Conservation (phyloP, 2,888 invertebrate genomes). For the Heliconius charithonia region DNA sequence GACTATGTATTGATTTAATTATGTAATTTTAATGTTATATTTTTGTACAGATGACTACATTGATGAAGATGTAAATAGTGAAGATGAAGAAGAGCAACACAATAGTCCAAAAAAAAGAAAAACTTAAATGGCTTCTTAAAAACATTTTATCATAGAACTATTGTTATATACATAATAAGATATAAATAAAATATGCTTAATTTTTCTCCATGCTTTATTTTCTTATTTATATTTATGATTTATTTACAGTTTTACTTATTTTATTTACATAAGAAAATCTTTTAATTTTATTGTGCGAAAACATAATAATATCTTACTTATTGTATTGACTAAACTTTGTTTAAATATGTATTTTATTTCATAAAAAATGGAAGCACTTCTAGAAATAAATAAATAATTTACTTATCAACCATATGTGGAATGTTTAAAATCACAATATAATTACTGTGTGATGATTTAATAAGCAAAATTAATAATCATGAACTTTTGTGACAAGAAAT, state of each 20-base stretch:
- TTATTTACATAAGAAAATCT: slow-evolving; percentile 11
- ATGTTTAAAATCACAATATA: slow-evolving; percentile 40
- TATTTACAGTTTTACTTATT: slow-evolving; percentile 9
- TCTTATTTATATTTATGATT: not conserved
- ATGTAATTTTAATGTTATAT: not conserved
- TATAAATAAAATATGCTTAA: not conserved
- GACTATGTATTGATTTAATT: too few relatives aligned
- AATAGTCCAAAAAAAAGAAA: slow-evolving; percentile 62
- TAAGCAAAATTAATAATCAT: not conserved
- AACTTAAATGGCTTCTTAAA: slow-evolving; percentile 32
- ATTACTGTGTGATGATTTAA: slow-evolving; percentile 1
- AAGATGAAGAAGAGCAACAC: slow-evolving; percentile 52
- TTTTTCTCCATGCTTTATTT: slow-evolving; percentile 11
- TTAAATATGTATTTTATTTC: not conserved
- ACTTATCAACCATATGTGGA: slow-evolving; percentile 7
- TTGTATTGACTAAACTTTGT: not conserved
- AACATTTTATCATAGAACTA: not conserved
- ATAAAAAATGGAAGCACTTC: not conserved
- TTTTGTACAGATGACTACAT: slow-evolving; percentile 45
- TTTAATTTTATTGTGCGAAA: not conserved
- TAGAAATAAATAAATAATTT: slow-evolving; percentile 15
- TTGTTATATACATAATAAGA: not conserved
- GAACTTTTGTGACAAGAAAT: slow-evolving; percentile 1
- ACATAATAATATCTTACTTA: not conserved
- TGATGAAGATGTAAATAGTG: slow-evolving; percentile 50